Evolutionary conservation across 2,888 invertebrate species (phyloP).

Genomic region (Pseudococcus longispinus): DNA sequence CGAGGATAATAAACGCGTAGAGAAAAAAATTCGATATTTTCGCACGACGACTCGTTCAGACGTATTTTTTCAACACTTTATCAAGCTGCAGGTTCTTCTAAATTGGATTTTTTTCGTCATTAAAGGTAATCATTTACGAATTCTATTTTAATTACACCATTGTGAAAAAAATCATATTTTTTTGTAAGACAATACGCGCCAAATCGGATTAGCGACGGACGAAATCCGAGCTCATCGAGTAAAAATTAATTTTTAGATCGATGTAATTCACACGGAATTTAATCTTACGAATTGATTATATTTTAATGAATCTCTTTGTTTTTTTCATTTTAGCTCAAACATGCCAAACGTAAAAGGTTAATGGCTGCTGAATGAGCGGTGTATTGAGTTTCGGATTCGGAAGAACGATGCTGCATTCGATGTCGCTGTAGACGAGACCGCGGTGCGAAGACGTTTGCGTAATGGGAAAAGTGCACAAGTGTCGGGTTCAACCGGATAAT

Average conservation of each 20-base stretch:
- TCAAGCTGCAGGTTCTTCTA: neutral
- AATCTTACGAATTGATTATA: conserved; percentile 7
- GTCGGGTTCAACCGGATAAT: neutral
- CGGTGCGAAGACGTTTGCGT: neutral
- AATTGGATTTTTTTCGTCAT: neutral
- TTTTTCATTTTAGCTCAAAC: neutral
- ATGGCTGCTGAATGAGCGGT: conserved; percentile 15
- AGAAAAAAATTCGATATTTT: neutral
- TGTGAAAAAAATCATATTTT: neutral
- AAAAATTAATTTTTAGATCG: conserved; percentile 8
- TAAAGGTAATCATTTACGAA: conserved; percentile 10
- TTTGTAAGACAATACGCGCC: neutral
- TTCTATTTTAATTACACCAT: conserved; percentile 9
- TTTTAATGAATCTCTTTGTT: conserved; percentile 15
- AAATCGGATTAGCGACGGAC: neutral
- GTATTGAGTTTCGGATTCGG: neutral
- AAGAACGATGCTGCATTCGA: neutral
- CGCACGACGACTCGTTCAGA: neutral
- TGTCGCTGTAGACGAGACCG: neutral
- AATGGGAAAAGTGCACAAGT: conserved; percentile 1
- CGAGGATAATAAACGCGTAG: conserved; percentile 13
- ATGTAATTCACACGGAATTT: neutral
- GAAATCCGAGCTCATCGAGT: neutral
- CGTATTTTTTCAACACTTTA: neutral
- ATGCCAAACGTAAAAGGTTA: conserved; percentile 13